These are phyloP conservation scores for Lycia hirtaria DNA, from an alignment of 2,888 invertebrate species.

Conservation along the genomic window DNA sequence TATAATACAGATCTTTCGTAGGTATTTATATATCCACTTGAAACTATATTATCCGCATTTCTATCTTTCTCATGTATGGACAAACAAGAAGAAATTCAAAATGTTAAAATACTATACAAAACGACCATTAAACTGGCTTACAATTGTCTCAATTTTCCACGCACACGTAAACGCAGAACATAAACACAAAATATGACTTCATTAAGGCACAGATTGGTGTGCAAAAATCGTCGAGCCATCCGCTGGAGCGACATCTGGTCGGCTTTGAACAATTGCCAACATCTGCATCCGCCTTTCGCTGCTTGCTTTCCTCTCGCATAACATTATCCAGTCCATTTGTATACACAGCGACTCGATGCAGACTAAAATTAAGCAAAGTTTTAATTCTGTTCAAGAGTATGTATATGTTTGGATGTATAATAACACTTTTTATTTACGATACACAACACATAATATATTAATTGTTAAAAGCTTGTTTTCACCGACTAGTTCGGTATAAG, in stretches of 20 bases:
- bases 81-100: background rate
- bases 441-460: background rate
- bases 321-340: slow-evolving; percentile 56
- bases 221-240: slow-evolving; percentile 39
- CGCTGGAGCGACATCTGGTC: slow-evolving; percentile 46
- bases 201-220: slow-evolving; percentile 33
- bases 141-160: slow-evolving; percentile 2
- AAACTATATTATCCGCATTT: too few relatives aligned
- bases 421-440: background rate
- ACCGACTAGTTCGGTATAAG: too few relatives aligned
- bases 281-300: slow-evolving; percentile 39
- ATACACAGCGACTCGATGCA: slow-evolving; percentile 42
- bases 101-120: background rate
- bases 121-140: background rate
- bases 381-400: background rate
- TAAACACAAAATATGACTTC: slow-evolving; percentile 34
- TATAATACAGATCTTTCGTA: too few relatives aligned
- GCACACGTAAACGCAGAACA: slow-evolving; percentile 6
- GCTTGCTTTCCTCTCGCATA: slow-evolving; percentile 40
- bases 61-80: too few relatives aligned
- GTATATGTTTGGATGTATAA: background rate
- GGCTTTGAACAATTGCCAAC: slow-evolving; percentile 73
- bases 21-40: too few relatives aligned
- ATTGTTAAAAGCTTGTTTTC: too few relatives aligned
- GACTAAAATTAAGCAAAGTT: slow-evolving; percentile 9